Conservation (phyloP, 2,888 invertebrate genomes). For the Lapara coniferarum region DNA sequence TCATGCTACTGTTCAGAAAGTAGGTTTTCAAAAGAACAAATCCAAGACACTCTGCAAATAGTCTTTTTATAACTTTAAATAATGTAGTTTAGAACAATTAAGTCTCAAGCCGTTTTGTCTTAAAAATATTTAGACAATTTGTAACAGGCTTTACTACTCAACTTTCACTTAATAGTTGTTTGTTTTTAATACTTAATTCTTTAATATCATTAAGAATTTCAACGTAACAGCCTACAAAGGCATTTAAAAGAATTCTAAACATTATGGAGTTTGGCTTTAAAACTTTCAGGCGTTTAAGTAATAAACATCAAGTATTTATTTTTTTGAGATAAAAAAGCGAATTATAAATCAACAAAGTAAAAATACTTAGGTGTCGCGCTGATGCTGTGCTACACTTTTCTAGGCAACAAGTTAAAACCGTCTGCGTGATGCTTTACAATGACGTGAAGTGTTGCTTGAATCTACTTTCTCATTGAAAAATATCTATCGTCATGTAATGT, state of each 20-base stretch:
- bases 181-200: not conserved
- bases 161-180: constrained; percentile 1
- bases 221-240: not conserved
- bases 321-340: too few species aligned
- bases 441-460: too few species aligned
- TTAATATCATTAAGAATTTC: not conserved
- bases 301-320: not conserved
- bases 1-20: too few species aligned
- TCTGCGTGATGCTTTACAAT: too few species aligned
- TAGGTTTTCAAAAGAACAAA: too few species aligned
- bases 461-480: too few species aligned
- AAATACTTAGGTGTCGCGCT: too few species aligned
- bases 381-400: too few species aligned
- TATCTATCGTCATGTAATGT: too few species aligned
- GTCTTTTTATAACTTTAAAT: not conserved
- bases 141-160: not conserved
- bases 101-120: not conserved
- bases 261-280: not conserved
- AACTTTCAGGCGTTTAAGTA: not conserved
- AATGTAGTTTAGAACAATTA: not conserved
- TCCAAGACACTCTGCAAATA: not conserved
- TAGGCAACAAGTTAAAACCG: too few species aligned
- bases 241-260: not conserved
- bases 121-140: not conserved
- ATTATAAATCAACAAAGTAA: too few species aligned